phyloP scores from a whole-genome alignment of 92 coral and sea anemone genomes.

The Parazoanthus darwini region DNA sequence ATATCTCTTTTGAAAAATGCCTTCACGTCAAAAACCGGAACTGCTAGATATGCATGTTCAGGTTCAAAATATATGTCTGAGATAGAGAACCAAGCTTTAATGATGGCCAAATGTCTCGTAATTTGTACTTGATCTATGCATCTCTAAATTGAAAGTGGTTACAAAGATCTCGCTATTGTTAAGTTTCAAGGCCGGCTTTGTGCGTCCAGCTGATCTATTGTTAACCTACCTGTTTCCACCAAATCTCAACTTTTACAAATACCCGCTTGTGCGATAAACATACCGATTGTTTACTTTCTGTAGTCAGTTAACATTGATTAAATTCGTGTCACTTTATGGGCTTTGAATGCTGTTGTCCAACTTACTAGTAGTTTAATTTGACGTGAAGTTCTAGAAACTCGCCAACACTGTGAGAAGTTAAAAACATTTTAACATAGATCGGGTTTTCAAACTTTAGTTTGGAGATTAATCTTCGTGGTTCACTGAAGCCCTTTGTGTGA shows the following conservation, averaged over 20 bases:
- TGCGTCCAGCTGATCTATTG: not conserved
- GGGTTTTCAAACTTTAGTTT: not conserved
- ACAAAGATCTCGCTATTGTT: not conserved
- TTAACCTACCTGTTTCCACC: conserved; percentile 3
- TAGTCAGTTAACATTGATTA: not conserved
- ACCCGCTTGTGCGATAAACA: conserved; percentile 15
- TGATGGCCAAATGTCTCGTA: not conserved
- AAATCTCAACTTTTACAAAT: not conserved
- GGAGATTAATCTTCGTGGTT: not conserved
- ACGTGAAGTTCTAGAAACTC: not conserved
- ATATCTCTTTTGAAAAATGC: no score
- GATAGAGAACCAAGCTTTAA: not conserved
- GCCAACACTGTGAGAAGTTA: not conserved
- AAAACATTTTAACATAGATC: not conserved
- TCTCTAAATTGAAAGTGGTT: not conserved
- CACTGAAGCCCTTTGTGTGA: not conserved
- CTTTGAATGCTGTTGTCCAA: not conserved
- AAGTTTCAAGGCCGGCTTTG: no score
- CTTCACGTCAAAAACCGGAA: no score
- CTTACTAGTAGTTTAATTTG: not conserved
- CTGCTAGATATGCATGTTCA: not conserved
- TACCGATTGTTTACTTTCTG: conserved; percentile 27
- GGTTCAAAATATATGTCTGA: no score
- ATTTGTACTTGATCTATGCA: no score
- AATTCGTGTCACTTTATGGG: not conserved